Evolutionary conservation across 2,797 vertebrate species (phyloP), one percentile per base, ranked within the genome.

Genomic region (Diglossa cyanea): DNA sequence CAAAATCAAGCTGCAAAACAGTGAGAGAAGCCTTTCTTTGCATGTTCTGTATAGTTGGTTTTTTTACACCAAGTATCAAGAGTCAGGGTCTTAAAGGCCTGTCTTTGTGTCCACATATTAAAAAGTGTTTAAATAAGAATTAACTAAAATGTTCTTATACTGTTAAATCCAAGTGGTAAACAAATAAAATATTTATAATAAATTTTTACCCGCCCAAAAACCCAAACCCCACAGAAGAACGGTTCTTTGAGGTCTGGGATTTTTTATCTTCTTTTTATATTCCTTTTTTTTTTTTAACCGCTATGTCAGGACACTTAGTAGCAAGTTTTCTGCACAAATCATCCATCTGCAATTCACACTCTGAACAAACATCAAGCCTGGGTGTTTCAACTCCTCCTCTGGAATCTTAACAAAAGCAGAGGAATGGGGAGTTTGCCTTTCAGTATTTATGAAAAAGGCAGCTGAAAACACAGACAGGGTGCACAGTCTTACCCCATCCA

Each of bases 391-490:
- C 47, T 79, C 57, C 39, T 82, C 60, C 54, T 60, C 50, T 35
- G 55, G 8, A 65, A 61, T 48, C 28, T 39, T 44, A 72, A 35
- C 18, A 63, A 28, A 53, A 53, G 26, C 62, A 30, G 70, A 86
- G 23, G 71, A 84, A 55, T 7, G 44, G 11, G 45, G 83, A 57
- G 72, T 81, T 61, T 61, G 61, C 79, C 3, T 53, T 93, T 58
- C 87, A 71, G 55, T 48, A 95, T 77, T 84, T 84, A 57, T 30
- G 76, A 79, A 94, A 94, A 93, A 88, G 26, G 48, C 57, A 65
- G 37, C 33, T 76, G 86, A 88, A 95, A 96, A 92, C 92, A 90
- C 33, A 92, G 80, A 47, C 31, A 81, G 86, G 93, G 85, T 80
- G 58, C 33, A 70, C 66, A 95, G 83, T 88, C 85, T 92, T 85